These are phyloP conservation scores for Tachysurus fulvidraco DNA, from an alignment of 2,113 vertebrate genomes.

Conservation along the genomic window DNA sequence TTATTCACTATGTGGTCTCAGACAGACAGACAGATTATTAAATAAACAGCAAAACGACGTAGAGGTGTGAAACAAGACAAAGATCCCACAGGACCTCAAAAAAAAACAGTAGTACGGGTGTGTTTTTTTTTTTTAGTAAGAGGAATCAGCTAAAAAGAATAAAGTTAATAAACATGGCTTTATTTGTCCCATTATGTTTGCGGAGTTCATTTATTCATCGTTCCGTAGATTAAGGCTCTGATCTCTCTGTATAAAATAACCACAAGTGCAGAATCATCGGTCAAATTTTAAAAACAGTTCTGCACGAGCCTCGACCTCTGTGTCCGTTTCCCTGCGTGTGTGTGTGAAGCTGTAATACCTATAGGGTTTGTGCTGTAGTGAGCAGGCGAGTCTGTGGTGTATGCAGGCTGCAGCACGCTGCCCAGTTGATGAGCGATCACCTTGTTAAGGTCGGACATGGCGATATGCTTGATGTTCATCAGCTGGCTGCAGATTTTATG, in stretches of 20 bases:
- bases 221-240: too few relatives aligned
- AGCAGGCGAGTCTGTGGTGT: slow-evolving; percentile 63
- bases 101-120: neutral
- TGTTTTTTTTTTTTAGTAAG: neutral
- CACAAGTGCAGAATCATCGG: too few relatives aligned
- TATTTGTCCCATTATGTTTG: too few relatives aligned
- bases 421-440: slow-evolving; percentile 93
- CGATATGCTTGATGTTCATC: slow-evolving; percentile 90
- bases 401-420: slow-evolving; percentile 84
- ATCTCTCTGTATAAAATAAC: too few relatives aligned
- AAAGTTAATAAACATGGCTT: too few relatives aligned
- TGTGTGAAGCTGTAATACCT: slow-evolving; percentile 66
- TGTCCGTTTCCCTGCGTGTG: too few relatives aligned
- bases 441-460: slow-evolving; percentile 85
- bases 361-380: slow-evolving; percentile 83
- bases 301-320: too few relatives aligned
- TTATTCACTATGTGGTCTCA: too few relatives aligned
- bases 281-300: too few relatives aligned
- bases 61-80: neutral
- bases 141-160: neutral
- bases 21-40: too few relatives aligned
- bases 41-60: neutral
- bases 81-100: neutral
- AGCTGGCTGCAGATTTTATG: slow-evolving; percentile 88
- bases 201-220: too few relatives aligned